phyloP scores from a whole-genome alignment of 2,113 vertebrate genomes.

The Sitta europaea region DNA sequence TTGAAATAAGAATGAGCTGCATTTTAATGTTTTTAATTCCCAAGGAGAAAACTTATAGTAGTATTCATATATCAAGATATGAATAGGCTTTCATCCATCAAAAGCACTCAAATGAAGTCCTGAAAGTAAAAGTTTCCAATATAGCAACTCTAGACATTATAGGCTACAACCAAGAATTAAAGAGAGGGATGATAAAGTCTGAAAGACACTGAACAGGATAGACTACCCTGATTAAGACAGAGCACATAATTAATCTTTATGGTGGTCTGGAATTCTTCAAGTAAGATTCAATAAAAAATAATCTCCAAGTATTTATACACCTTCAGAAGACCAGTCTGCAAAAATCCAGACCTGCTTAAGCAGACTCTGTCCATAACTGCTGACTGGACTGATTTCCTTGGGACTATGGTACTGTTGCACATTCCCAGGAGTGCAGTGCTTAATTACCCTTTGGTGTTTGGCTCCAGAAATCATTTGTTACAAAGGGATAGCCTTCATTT shows the following conservation, averaged over 20 bases:
- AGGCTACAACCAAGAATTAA: neutral
- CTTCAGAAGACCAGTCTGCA: neutral
- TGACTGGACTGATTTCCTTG: neutral
- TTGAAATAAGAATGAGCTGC: neutral
- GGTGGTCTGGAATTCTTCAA: neutral
- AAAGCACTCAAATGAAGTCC: neutral
- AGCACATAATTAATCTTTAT: neutral
- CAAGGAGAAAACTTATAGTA: neutral
- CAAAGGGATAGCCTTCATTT: neutral
- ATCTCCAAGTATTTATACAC: neutral
- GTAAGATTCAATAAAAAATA: neutral
- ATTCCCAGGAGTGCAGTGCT: neutral
- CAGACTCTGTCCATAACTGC: neutral
- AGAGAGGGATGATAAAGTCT: neutral
- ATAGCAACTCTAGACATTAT: neutral
- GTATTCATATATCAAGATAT: neutral
- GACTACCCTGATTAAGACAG: neutral
- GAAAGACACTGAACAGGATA: neutral
- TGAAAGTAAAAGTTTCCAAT: neutral
- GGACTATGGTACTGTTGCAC: neutral
- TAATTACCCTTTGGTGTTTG: neutral
- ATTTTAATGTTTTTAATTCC: neutral
- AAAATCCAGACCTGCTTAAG: neutral
- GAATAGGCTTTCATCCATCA: neutral
- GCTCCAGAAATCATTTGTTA: neutral